Conservation (phyloP, 2,797 vertebrate genomes). For the Silurus lanzhouensis region DNA sequence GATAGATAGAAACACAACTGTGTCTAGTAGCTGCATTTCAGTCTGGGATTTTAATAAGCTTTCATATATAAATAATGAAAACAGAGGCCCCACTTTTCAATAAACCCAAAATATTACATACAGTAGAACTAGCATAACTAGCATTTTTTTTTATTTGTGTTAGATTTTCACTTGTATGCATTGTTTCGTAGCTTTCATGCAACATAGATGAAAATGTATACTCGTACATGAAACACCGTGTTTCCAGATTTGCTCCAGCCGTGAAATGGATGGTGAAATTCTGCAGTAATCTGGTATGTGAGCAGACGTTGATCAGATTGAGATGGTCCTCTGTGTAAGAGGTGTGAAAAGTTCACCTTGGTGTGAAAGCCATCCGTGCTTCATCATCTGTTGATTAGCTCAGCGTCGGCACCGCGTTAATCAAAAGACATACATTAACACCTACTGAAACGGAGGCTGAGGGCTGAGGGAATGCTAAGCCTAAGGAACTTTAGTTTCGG, state of each 20-base stretch:
- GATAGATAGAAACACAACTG: too few species aligned
- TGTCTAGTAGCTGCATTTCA: too few species aligned
- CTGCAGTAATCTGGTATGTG: not conserved
- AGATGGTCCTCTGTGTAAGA: not conserved
- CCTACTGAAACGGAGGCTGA: not conserved
- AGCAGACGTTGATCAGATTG: not conserved
- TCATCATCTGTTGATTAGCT: constrained; percentile 68
- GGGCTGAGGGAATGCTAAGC: not conserved
- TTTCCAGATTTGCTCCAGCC: not conserved
- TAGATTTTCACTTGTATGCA: not conserved
- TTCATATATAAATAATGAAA: too few species aligned
- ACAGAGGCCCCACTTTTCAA: not conserved
- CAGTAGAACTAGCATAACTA: not conserved
- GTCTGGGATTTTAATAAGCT: too few species aligned
- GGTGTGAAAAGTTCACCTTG: constrained; percentile 19
- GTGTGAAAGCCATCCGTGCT: constrained; percentile 52
- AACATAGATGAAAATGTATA: not conserved
- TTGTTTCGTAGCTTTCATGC: not conserved
- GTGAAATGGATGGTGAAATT: not conserved
- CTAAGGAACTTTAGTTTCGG: too few species aligned
- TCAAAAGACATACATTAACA: constrained; percentile 62
- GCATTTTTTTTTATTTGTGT: not conserved
- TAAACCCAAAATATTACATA: not conserved
- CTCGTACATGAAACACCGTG: not conserved
- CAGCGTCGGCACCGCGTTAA: constrained; percentile 50